Base-by-base conservation (phyloP, 2,113 vertebrate genomes). In the Bucco capensis region DNA sequence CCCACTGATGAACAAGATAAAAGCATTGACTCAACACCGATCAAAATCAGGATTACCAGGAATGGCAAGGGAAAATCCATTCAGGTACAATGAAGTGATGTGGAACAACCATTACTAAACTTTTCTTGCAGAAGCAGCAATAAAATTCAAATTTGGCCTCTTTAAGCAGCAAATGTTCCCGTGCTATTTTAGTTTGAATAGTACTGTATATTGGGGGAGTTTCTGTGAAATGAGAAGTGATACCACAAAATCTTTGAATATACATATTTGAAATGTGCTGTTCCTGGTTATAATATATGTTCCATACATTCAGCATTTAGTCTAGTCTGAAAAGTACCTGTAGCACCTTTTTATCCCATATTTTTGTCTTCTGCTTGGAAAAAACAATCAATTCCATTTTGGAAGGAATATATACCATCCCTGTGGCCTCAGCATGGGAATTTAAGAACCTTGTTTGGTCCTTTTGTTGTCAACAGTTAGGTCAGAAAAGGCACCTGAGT, bases 181-280 rank as follows among this genome's bases (percentile, higher is more conserved):
- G 28, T 53, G 14, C 40, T 94, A 79, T 89, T 90, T 95, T 87
- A 75, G 80, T 24, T 78, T 56, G 33, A 57, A 67, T 93, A 85
- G 28, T 91, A 87, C 37, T 58, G 31, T 66, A 33, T 61, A 53
- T 10, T 62, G 54, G 56, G 9, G 19, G 57, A 74, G 38, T 54
- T 72, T 76, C 71, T 76, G 57, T 91, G 74, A 86, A 78, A 92
- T 40, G 33, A 37, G 25, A 69, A 57, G 77, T 84, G 73, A 75
- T 61, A 90, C 76, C 84, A 90, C 16, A 35, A 78, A 83, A 81
- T 72, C 70, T 64, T 88, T 61, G 53, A 90, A 72, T 27, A 44
- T 28, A 22, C 44, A 40, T 75, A 23, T 75, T 44, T 88, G 80
- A 81, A 91, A 70, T 49, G 54, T 30, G 15, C 8, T 78, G 18